Evolutionary conservation across 2,113 vertebrate genomes (phyloP).

Genomic region (Calidris pugnax): DNA sequence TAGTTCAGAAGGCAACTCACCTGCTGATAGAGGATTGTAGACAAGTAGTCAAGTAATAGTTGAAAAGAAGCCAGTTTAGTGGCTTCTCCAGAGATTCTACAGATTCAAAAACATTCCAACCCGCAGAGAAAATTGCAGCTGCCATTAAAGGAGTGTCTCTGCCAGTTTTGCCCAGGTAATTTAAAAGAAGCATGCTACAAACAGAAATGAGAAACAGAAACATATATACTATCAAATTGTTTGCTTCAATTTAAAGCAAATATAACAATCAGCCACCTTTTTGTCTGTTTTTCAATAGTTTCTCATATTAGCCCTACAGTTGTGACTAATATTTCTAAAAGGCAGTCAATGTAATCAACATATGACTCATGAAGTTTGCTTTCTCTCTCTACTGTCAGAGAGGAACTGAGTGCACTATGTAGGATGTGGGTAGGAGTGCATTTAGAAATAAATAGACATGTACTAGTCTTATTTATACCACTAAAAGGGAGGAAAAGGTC

Average conservation of each 20-base stretch:
- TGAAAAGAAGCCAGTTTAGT: conserved; percentile 96
- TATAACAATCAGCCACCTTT: neutral
- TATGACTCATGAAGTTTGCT: neutral
- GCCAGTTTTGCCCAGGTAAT: conserved; percentile 92
- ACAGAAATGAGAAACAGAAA: conserved; percentile 43
- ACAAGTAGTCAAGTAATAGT: conserved; percentile 98
- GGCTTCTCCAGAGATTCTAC: conserved; percentile 93
- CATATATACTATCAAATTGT: neutral
- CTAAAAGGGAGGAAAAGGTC: neutral
- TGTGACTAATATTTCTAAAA: neutral
- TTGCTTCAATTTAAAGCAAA: conserved; percentile 10
- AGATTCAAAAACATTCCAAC: conserved; percentile 97
- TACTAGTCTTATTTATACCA: neutral
- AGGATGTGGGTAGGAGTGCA: neutral
- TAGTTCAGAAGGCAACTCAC: conserved; percentile 76
- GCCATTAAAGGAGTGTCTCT: conserved; percentile 89
- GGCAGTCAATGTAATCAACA: neutral
- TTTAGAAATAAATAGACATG: neutral
- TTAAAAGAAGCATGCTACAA: conserved; percentile 95
- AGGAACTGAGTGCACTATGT: neutral
- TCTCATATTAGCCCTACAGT: neutral
- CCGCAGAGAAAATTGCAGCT: conserved; percentile 93
- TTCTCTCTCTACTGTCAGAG: neutral
- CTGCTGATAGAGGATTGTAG: conserved; percentile 94
- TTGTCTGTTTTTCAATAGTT: neutral